A percentile compares a stretch with the other conserved stretches of the same genome.
phyloP scores from a whole-genome alignment of 2,797 vertebrate species.

The Melanotaenia nigrans region DNA sequence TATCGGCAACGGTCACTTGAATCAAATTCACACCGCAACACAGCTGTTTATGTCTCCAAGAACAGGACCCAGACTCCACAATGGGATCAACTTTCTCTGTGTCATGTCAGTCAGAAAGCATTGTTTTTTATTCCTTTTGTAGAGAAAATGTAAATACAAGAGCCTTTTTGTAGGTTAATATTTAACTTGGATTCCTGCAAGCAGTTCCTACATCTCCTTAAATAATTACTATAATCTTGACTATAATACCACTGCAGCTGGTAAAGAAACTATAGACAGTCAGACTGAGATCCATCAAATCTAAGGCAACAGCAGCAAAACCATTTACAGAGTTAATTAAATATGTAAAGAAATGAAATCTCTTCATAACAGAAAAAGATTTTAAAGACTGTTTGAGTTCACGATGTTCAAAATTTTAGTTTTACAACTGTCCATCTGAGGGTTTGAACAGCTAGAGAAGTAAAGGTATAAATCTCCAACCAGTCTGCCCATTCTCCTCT shows the following conservation, averaged over 20 bases:
- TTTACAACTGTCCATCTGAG: no score
- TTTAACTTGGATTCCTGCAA: no score
- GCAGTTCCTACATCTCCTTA: background rate
- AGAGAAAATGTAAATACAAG: conserved; percentile 16
- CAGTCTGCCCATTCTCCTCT: no score
- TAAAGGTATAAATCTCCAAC: no score
- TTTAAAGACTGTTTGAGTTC: no score
- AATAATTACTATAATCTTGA: background rate
- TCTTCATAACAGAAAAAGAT: no score
- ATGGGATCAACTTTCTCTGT: background rate
- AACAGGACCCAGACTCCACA: no score
- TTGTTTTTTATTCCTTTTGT: conserved; percentile 27
- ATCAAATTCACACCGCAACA: conserved; percentile 20
- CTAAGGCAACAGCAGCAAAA: background rate
- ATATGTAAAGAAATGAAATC: no score
- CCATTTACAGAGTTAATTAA: background rate
- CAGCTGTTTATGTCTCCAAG: conserved; percentile 32
- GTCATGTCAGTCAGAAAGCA: conserved; percentile 16
- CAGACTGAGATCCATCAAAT: background rate
- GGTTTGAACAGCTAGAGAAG: no score
- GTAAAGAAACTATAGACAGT: conserved; percentile 1
- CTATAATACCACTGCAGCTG: background rate
- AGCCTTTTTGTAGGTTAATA: background rate
- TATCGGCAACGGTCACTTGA: conserved; percentile 19
- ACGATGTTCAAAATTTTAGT: no score